Evolutionary conservation across 30 jellyfish, hydroid and myxozoan species (phyloP).

Genomic region (Aurelia coerulea): DNA sequence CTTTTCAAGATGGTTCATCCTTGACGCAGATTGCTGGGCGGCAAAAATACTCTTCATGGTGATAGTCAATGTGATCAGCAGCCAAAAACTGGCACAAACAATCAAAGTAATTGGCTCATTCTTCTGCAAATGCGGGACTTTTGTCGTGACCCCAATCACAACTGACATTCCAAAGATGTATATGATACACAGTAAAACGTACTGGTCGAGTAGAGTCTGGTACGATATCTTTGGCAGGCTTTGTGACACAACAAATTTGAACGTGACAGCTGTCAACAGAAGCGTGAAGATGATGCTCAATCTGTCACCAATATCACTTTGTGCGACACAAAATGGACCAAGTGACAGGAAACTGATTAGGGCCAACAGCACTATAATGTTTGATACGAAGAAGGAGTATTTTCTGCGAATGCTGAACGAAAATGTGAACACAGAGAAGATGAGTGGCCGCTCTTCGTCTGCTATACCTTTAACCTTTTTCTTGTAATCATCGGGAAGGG

Average conservation of each 20-base stretch:
- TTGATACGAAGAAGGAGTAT: constrained; percentile 65
- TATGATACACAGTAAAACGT: constrained; percentile 55
- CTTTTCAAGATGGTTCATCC: constrained; percentile 24
- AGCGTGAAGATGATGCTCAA: constrained; percentile 84
- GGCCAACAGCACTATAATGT: constrained; percentile 70
- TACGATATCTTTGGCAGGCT: constrained; percentile 77
- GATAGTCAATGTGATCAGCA: neutral
- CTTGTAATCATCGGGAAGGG: neutral
- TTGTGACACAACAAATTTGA: constrained; percentile 77
- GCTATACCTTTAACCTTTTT: constrained; percentile 19
- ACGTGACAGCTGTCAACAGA: constrained; percentile 83
- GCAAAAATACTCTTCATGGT: neutral
- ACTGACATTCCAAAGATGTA: constrained; percentile 75
- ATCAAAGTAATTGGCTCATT: constrained; percentile 25
- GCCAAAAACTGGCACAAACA: constrained; percentile 15
- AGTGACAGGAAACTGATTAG: constrained; percentile 70
- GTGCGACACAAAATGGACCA: constrained; percentile 76
- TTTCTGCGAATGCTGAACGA: constrained; percentile 78
- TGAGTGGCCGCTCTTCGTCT: constrained; percentile 50
- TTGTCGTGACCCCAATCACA: constrained; percentile 53
- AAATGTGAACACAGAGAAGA: constrained; percentile 59
- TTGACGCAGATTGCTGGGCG: neutral
- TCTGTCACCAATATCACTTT: constrained; percentile 75
- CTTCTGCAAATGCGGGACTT: constrained; percentile 8
- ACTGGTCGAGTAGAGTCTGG: constrained; percentile 75